phyloP scores from a whole-genome alignment of 2,888 invertebrate genomes.

The Thelaira solivaga region DNA sequence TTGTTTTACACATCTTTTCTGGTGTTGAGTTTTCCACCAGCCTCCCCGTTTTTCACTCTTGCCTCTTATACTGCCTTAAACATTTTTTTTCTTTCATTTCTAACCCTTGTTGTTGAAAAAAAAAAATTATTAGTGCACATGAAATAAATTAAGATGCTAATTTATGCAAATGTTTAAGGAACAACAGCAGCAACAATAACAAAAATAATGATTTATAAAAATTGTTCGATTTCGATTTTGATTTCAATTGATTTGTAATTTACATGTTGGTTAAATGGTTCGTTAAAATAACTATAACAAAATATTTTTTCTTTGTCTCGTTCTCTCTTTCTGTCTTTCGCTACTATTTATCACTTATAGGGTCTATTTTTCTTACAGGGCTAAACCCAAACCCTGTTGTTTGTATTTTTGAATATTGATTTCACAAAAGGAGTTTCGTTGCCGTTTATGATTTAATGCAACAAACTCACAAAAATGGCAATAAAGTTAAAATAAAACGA shows the following conservation, averaged over 20 bases:
- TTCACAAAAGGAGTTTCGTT: slow-evolving; percentile 46
- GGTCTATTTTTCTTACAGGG: slow-evolving; percentile 12
- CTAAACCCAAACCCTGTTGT: slow-evolving; percentile 20
- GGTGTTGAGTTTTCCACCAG: slow-evolving; percentile 33
- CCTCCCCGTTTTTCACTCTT: neutral
- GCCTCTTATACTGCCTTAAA: neutral
- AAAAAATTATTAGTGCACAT: neutral
- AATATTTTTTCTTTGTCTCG: neutral
- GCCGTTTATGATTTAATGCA: slow-evolving; percentile 1
- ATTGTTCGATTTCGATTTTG: slow-evolving; percentile 43
- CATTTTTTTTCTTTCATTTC: neutral
- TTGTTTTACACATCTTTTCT: neutral
- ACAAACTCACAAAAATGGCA: slow-evolving; percentile 45
- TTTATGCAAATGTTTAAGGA: slow-evolving; percentile 50
- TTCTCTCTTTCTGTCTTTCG: neutral
- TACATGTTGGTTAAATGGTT: slow-evolving; percentile 60
- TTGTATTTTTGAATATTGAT: slow-evolving; percentile 45
- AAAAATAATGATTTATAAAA: slow-evolving; percentile 35
- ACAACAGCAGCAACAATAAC: slow-evolving; percentile 10
- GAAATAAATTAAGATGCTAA: slow-evolving; percentile 31
- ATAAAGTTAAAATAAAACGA: slow-evolving; percentile 36
- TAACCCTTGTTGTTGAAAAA: neutral
- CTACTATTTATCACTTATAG: neutral
- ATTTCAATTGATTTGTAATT: slow-evolving; percentile 58
- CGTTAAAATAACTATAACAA: slow-evolving; percentile 47